Conservation (phyloP, 35 echinoderm and acorn worm genomes). For the Apostichopus californicus region DNA sequence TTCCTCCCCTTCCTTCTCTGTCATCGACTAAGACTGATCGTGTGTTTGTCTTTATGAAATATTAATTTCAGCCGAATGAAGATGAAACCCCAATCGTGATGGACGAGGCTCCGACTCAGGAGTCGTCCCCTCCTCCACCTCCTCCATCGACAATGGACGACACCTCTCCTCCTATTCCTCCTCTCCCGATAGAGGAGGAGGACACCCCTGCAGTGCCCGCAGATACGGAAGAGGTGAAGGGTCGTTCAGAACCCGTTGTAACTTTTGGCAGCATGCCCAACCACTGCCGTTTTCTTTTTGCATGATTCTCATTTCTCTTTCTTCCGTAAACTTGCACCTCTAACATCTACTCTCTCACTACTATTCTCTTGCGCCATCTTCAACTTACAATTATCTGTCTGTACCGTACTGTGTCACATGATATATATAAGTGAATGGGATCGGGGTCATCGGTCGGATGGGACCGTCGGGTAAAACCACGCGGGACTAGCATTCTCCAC, state of each 20-base stretch:
- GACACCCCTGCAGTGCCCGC: slow-evolving; percentile 4
- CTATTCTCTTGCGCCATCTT: neutral
- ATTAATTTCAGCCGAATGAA: neutral
- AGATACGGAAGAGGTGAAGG: slow-evolving; percentile 28
- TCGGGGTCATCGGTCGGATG: too few relatives aligned
- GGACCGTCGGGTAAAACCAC: too few relatives aligned
- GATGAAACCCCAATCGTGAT: slow-evolving; percentile 26
- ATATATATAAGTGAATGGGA: too few relatives aligned
- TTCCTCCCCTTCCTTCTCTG: too few relatives aligned
- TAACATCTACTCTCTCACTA: neutral
- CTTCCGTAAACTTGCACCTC: neutral
- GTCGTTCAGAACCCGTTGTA: neutral
- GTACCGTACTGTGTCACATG: too few relatives aligned
- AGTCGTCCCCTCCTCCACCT: slow-evolving; percentile 15
- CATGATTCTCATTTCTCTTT: neutral
- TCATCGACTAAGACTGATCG: too few relatives aligned
- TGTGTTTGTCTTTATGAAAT: neutral
- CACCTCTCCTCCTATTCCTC: neutral
- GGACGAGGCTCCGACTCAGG: slow-evolving; percentile 15
- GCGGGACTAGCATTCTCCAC: too few relatives aligned
- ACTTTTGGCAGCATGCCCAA: slow-evolving; percentile 12
- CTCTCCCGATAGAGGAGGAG: neutral
- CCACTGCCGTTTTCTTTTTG: neutral
- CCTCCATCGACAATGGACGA: neutral
- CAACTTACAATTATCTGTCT: neutral